A percentile compares a stretch with the other conserved stretches of the same genome.
These are phyloP conservation scores for Hirudo medicinalis DNA, from an alignment of 1,140 invertebrate genomes.

Conservation along the genomic window DNA sequence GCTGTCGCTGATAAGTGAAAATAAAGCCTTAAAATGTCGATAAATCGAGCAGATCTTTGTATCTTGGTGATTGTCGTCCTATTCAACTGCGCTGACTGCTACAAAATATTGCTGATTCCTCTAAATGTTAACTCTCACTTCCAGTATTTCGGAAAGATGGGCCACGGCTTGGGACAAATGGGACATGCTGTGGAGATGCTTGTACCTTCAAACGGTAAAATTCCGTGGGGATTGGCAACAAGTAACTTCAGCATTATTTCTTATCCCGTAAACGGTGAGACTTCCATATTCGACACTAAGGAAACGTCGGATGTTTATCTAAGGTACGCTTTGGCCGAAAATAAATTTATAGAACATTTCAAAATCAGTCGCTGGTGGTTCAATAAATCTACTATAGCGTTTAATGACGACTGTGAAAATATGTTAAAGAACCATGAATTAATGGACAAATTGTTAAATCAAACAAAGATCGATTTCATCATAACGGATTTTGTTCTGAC, in stretches of 20 bases:
- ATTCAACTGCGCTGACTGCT: too few species aligned
- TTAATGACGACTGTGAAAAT: not conserved
- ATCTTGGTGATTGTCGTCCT: too few species aligned
- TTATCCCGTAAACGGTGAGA: not conserved
- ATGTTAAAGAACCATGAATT: not conserved
- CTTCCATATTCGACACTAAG: not conserved
- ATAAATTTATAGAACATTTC: not conserved
- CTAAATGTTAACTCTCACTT: conserved; percentile 7
- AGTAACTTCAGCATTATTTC: not conserved
- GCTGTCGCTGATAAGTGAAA: too few species aligned
- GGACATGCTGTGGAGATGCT: conserved; percentile 2
- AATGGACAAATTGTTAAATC: not conserved
- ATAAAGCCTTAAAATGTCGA: too few species aligned
- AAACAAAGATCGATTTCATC: conserved; percentile 1
- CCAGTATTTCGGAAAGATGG: conserved; percentile 3
- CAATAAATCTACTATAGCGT: not conserved
- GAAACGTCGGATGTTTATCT: conserved; percentile 3
- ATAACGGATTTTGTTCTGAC: conserved; percentile 7
- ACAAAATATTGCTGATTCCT: not conserved
- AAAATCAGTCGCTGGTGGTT: not conserved
- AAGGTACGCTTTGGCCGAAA: not conserved
- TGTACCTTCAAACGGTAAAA: conserved; percentile 6
- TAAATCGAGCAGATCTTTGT: too few species aligned
- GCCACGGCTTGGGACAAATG: not conserved
- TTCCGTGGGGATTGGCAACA: not conserved